Evolutionary conservation across 2,113 vertebrate genomes (phyloP).

Genomic region (Carettochelys insculpta): DNA sequence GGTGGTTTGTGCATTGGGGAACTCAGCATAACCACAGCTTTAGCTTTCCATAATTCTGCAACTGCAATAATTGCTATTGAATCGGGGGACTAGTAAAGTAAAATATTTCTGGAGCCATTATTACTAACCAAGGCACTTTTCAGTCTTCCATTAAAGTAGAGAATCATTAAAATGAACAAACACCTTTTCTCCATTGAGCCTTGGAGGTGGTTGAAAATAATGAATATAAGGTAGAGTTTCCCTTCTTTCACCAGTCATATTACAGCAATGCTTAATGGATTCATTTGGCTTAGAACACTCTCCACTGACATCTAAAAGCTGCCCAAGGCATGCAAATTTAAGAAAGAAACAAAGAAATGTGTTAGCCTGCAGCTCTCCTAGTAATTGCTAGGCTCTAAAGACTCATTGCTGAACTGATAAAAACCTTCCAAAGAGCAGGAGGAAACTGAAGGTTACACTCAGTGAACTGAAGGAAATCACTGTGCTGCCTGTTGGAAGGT

Average conservation of each 20-base stretch:
- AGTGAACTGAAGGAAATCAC: neutral
- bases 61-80: neutral
- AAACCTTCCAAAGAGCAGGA: neutral
- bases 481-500: neutral
- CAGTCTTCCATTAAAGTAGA: neutral
- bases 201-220: neutral
- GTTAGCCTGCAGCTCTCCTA: fast-evolving
- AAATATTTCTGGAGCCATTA: neutral
- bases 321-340: neutral
- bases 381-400: neutral
- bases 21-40: neutral
- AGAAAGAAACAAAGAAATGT: neutral
- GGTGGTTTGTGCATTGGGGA: neutral
- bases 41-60: neutral
- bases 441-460: neutral
- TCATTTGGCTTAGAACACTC: neutral
- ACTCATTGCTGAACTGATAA: neutral
- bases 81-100: neutral
- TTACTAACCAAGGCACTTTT: neutral
- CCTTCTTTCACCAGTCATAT: neutral
- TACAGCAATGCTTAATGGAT: neutral
- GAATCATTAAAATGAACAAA: neutral
- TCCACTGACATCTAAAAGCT: neutral
- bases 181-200: neutral
- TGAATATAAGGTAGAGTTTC: neutral